These are phyloP conservation scores for Cebidichthys violaceus DNA, from an alignment of 2,113 vertebrate genomes.

Conservation along the genomic window DNA sequence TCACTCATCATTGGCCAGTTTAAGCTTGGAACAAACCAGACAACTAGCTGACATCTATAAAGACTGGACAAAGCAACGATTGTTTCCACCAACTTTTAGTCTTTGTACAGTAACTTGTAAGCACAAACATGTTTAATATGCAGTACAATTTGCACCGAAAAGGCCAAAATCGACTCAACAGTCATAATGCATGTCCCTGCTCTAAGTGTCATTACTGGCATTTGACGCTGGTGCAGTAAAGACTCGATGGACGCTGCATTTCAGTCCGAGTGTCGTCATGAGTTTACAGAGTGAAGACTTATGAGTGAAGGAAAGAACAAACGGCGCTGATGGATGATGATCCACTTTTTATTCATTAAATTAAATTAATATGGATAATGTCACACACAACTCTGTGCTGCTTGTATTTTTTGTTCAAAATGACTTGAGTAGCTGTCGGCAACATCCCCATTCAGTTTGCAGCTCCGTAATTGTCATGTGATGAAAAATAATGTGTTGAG, in stretches of 20 bases:
- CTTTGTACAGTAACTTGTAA: neutral
- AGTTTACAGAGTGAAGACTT: neutral
- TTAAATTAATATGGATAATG: too few relatives aligned
- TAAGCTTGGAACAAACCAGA: neutral
- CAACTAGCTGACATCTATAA: neutral
- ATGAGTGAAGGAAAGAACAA: neutral
- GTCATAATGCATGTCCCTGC: too few relatives aligned
- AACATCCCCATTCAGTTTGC: neutral
- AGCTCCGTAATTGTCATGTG: neutral
- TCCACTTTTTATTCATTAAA: too few relatives aligned
- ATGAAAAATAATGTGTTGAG: neutral
- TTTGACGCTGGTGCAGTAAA: too few relatives aligned
- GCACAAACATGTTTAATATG: neutral
- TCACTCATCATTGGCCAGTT: neutral
- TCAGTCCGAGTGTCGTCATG: neutral
- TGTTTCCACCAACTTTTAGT: neutral
- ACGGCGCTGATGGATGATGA: too few relatives aligned
- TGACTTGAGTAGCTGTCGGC: conserved; percentile 7
- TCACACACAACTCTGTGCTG: too few relatives aligned
- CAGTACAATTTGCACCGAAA: neutral
- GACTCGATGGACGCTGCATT: neutral
- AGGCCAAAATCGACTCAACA: neutral
- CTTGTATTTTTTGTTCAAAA: neutral
- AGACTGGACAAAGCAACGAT: neutral
- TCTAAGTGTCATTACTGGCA: too few relatives aligned